Percentiles rank a stretch among this genome's conserved stretches.
These are phyloP conservation scores for Aptenodytes patagonicus DNA, from an alignment of 2,113 vertebrate species.

Conservation along the genomic window DNA sequence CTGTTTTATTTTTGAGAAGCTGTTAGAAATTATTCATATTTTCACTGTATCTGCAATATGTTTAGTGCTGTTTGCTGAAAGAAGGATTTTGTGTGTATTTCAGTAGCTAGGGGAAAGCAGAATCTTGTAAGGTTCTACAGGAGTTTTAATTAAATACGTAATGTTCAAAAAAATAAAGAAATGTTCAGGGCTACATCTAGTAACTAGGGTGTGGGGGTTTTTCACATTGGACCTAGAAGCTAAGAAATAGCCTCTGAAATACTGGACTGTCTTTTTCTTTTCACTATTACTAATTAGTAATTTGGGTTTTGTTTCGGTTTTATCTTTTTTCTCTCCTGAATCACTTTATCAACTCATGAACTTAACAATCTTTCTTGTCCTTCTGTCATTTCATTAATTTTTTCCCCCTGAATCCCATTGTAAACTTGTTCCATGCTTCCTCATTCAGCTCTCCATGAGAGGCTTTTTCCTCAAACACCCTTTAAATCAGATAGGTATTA, in stretches of 20 bases:
- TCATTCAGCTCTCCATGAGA: neutral
- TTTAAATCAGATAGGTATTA: neutral
- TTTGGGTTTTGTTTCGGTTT: neutral
- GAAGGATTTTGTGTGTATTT: neutral
- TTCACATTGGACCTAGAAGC: neutral
- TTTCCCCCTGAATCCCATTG: neutral
- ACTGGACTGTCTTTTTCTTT: neutral
- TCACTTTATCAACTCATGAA: neutral
- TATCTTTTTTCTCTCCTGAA: neutral
- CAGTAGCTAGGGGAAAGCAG: neutral
- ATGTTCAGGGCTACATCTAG: neutral
- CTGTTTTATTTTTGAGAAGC: neutral
- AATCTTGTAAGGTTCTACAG: neutral
- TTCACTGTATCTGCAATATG: neutral
- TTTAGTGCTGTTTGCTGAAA: neutral
- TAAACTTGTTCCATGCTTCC: neutral
- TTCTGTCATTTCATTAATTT: neutral
- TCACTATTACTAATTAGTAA: neutral
- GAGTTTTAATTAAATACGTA: neutral
- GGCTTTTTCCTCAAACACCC: neutral
- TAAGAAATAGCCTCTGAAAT: neutral
- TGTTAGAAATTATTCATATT: neutral
- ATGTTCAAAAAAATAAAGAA: neutral
- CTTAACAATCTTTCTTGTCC: neutral
- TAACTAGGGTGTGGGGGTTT: fast-evolving